Evolutionary conservation across 2,113 vertebrate genomes (phyloP).

Genomic region (Thinocorus orbignyianus): DNA sequence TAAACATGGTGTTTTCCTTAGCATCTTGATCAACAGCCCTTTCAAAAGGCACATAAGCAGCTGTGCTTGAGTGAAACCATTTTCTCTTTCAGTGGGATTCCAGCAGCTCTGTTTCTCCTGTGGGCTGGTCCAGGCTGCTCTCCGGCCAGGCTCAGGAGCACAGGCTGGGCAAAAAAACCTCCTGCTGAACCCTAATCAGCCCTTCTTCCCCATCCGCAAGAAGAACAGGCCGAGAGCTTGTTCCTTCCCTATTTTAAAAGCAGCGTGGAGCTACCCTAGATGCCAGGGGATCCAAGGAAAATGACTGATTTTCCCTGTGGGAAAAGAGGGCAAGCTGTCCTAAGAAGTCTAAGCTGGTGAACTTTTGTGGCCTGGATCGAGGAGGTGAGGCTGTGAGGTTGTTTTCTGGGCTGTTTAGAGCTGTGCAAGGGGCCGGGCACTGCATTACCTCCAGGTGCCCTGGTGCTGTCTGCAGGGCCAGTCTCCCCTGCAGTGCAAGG

Average conservation of each 20-base stretch:
- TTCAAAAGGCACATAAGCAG: background rate
- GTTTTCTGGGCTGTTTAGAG: background rate
- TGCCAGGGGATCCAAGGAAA: background rate
- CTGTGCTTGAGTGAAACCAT: background rate
- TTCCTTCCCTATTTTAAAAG: background rate
- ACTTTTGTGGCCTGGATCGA: background rate
- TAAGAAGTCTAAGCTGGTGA: background rate
- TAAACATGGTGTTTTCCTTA: background rate
- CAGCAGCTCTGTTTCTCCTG: rapidly evolving
- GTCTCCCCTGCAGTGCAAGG: background rate
- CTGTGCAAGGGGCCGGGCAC: background rate
- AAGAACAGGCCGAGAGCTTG: background rate
- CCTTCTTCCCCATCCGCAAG: background rate
- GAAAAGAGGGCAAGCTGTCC: background rate
- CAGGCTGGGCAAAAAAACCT: background rate
- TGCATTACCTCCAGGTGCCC: background rate
- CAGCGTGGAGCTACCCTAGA: background rate
- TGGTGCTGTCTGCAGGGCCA: background rate
- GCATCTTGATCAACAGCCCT: background rate
- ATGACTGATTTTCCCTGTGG: background rate
- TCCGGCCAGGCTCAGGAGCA: background rate
- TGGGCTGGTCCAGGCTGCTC: background rate
- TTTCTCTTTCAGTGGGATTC: background rate
- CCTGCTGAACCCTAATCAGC: background rate
- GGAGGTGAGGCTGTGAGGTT: background rate